Conservation (phyloP, 2,888 invertebrate genomes). For the Caenorhabditis sp. region DNA sequence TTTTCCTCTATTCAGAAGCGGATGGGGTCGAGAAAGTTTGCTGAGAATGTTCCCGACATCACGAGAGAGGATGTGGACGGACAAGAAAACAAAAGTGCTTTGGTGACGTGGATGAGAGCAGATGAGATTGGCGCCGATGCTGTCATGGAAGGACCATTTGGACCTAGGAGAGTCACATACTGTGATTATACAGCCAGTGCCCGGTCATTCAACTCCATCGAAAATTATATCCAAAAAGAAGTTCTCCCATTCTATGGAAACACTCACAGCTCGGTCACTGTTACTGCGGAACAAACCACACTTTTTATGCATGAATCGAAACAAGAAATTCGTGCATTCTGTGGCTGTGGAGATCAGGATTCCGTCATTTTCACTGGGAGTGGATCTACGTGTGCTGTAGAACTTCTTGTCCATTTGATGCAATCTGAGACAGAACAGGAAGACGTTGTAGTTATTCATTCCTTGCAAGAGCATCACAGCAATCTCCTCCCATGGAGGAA, state of each 20-base stretch:
- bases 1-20: constrained; percentile 52
- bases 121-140: constrained; percentile 69
- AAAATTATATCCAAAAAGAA: constrained; percentile 69
- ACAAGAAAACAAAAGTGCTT: constrained; percentile 7
- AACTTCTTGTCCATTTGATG: constrained; percentile 86
- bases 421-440: background rate
- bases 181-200: constrained; percentile 77
- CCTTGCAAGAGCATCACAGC: constrained; percentile 88
- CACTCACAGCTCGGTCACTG: constrained; percentile 90
- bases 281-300: constrained; percentile 92
- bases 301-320: constrained; percentile 89
- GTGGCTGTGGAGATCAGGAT: constrained; percentile 91
- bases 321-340: constrained; percentile 90
- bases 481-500: constrained; percentile 92
- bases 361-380: constrained; percentile 89
- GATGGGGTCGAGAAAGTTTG: constrained; percentile 70
- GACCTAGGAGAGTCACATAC: constrained; percentile 70
- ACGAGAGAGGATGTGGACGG: background rate
- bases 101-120: constrained; percentile 65
- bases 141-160: constrained; percentile 66
- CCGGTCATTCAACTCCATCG: constrained; percentile 70
- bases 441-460: constrained; percentile 69
- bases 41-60: constrained; percentile 68
- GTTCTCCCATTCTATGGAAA: constrained; percentile 90
- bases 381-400: constrained; percentile 89